phyloP scores from a whole-genome alignment of 1,140 invertebrate genomes.

The Aphaenogaster ashmeadi region DNA sequence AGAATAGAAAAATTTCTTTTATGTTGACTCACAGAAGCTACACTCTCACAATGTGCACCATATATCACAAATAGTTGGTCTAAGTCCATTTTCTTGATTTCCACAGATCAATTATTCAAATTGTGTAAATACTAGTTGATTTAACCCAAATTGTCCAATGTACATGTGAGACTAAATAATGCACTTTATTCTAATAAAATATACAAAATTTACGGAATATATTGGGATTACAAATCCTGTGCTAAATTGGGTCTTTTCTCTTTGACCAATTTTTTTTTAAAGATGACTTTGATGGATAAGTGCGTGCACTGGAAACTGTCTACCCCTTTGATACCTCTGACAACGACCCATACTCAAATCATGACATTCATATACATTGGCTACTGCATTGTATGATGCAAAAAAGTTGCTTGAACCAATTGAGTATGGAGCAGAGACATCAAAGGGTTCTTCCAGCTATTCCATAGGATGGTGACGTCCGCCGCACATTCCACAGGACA shows the following conservation, averaged over 20 bases:
- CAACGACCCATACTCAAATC: constrained; percentile 83
- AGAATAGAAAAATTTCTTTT: constrained; percentile 64
- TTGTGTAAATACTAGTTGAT: constrained; percentile 70
- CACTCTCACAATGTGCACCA: constrained; percentile 69
- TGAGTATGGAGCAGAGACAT: constrained; percentile 84
- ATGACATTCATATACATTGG: constrained; percentile 85
- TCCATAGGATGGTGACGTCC: constrained; percentile 92
- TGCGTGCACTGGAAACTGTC: constrained; percentile 85
- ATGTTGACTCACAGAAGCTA: constrained; percentile 58
- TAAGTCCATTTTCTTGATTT: constrained; percentile 65
- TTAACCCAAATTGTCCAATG: constrained; percentile 69
- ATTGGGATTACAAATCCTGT: constrained; percentile 63
- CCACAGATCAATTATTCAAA: constrained; percentile 69
- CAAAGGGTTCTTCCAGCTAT: constrained; percentile 86
- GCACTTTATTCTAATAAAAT: constrained; percentile 77
- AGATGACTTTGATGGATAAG: constrained; percentile 85
- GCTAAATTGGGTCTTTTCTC: constrained; percentile 44
- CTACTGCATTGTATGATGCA: constrained; percentile 74
- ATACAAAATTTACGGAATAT: constrained; percentile 80
- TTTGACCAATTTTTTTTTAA: constrained; percentile 70
- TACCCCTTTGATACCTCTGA: constrained; percentile 86
- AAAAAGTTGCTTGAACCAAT: constrained; percentile 73
- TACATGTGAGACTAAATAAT: constrained; percentile 74
- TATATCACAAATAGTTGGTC: constrained; percentile 73
- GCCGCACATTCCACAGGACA: constrained; percentile 93